Evolutionary conservation across 2,113 vertebrate genomes (phyloP).

Genomic region (Panthera leo): DNA sequence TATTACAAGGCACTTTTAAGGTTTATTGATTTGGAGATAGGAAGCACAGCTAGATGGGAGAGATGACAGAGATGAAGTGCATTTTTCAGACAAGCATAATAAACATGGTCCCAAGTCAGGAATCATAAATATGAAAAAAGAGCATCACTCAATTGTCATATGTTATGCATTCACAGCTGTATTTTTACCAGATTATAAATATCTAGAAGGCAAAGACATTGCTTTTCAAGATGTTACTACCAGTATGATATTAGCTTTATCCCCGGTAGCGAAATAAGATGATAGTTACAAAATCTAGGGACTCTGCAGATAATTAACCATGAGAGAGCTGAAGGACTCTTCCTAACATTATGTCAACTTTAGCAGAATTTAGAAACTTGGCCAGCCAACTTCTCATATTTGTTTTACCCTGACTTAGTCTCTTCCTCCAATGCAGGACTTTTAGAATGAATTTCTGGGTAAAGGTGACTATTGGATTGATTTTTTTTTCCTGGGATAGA

Average conservation of each 20-base stretch:
- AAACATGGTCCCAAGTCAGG: slow-evolving; percentile 33
- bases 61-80: slow-evolving; percentile 49
- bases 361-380: background rate
- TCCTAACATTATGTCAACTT: background rate
- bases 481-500: background rate
- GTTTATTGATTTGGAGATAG: slow-evolving; percentile 76
- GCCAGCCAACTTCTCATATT: background rate
- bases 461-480: background rate
- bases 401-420: background rate
- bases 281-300: background rate
- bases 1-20: slow-evolving; percentile 72
- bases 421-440: background rate
- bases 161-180: slow-evolving; percentile 30
- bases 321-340: background rate
- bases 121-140: slow-evolving; percentile 54
- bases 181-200: slow-evolving; percentile 3
- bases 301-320: background rate
- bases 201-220: background rate
- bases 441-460: background rate
- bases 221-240: background rate
- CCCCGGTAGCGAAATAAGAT: background rate
- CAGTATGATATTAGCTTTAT: background rate
- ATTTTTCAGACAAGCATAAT: slow-evolving; percentile 63
- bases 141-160: slow-evolving; percentile 36
- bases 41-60: slow-evolving; percentile 35